Evolutionary conservation across 2,888 invertebrate genomes (phyloP).

Genomic region (Drosophila paramelanica): DNA sequence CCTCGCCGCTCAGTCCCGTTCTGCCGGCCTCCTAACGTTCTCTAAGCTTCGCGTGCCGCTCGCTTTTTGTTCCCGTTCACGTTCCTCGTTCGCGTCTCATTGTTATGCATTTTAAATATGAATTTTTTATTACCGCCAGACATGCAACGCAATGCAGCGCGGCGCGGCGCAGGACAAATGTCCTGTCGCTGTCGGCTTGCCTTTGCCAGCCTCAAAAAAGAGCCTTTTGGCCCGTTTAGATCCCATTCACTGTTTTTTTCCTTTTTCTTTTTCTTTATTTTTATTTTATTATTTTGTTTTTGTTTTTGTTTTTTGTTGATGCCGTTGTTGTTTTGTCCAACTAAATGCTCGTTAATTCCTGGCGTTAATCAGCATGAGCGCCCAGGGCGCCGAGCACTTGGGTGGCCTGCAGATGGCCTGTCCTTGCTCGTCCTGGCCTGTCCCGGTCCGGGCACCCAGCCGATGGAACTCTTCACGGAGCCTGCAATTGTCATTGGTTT

Average conservation of each 20-base stretch:
- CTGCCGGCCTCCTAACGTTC: conserved; percentile 2
- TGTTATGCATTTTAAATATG: conserved; percentile 78
- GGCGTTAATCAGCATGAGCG: conserved; percentile 72
- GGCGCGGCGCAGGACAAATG: conserved; percentile 14
- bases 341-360: conserved; percentile 73
- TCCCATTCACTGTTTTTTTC: conserved; percentile 5
- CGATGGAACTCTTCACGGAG: conserved; percentile 20
- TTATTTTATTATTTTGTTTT: not conserved
- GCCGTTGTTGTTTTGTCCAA: conserved; percentile 37
- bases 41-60: conserved; percentile 53
- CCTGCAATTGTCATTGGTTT: conserved; percentile 27
- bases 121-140: conserved; percentile 69
- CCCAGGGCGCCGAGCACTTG: conserved; percentile 41
- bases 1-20: not conserved
- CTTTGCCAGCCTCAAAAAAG: conserved; percentile 14
- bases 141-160: conserved; percentile 51
- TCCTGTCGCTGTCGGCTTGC: conserved; percentile 22
- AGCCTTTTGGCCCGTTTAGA: conserved; percentile 16
- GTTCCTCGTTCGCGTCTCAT: conserved; percentile 52
- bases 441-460: not conserved
- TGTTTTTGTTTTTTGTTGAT: conserved; percentile 1
- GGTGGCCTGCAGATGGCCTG: conserved; percentile 51
- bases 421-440: not conserved
- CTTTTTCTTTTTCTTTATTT: not conserved
- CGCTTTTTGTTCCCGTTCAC: conserved; percentile 44